Conservation (phyloP, 2,797 vertebrate species). For the Huso huso region DNA sequence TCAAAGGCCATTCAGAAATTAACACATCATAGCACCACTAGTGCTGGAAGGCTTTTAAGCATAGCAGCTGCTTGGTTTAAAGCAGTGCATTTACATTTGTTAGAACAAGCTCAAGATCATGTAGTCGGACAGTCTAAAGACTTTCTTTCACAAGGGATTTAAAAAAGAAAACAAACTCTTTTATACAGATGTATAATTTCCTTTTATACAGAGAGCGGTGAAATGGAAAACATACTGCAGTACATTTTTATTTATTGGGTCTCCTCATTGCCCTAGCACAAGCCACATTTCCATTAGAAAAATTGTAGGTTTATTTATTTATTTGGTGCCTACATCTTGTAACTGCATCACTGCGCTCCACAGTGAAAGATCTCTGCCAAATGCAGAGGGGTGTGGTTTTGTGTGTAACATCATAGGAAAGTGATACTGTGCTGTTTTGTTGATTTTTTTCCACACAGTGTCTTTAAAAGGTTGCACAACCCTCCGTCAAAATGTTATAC, state of each 20-base stretch:
- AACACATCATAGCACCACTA: slow-evolving; percentile 24
- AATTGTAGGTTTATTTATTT: neutral
- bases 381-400: too few species aligned
- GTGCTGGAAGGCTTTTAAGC: slow-evolving; percentile 17
- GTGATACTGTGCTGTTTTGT: too few species aligned
- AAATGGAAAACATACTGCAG: neutral
- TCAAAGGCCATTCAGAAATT: slow-evolving; percentile 7
- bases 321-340: neutral
- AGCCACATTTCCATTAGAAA: neutral
- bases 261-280: neutral
- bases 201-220: neutral
- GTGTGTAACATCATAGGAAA: too few species aligned
- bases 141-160: slow-evolving; percentile 11
- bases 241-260: neutral
- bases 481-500: neutral
- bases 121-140: slow-evolving; percentile 5
- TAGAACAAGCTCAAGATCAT: neutral
- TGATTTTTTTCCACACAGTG: neutral
- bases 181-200: slow-evolving; percentile 5
- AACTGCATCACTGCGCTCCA: too few species aligned
- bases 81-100: slow-evolving; percentile 21
- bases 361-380: too few species aligned
- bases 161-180: slow-evolving; percentile 5
- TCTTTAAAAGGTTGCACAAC: neutral
- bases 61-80: slow-evolving; percentile 17